A percentile compares a stretch with the other conserved stretches of the same genome.
Conservation (phyloP, 2,797 vertebrate genomes). For the Leuciscus waleckii region DNA sequence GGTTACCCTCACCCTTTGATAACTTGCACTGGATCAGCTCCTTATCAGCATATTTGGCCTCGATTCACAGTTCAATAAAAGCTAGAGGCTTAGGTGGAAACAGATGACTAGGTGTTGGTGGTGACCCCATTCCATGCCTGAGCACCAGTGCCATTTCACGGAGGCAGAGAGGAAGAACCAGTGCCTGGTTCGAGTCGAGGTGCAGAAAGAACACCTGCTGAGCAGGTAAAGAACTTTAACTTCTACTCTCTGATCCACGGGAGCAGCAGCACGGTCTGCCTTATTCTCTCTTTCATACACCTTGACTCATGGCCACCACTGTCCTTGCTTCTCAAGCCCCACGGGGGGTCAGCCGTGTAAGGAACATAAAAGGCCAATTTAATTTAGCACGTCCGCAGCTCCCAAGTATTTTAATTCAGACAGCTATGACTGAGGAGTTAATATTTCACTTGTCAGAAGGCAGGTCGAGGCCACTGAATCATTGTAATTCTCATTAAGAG, state of each 20-base stretch:
- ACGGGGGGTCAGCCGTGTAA: constrained; percentile 99
- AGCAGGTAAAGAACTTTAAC: constrained; percentile 46
- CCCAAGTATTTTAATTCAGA: constrained; percentile 99
- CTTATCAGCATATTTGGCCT: constrained; percentile 23
- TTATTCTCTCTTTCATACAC: constrained; percentile 64
- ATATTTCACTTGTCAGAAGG: constrained; percentile 99
- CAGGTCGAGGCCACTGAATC: constrained; percentile 99
- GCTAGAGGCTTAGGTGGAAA: background rate
- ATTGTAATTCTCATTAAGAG: constrained; percentile 99
- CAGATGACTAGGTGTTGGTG: background rate
- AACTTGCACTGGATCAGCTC: constrained; percentile 38
- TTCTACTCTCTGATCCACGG: constrained; percentile 21
- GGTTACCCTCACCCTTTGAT: constrained; percentile 28
- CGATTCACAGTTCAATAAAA: background rate
- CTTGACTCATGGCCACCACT: constrained; percentile 65
- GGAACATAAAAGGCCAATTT: constrained; percentile 99
- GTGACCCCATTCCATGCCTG: background rate
- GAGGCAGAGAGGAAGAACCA: background rate
- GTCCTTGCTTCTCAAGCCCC: constrained; percentile 87
- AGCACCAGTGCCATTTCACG: background rate
- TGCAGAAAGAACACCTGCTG: constrained; percentile 39
- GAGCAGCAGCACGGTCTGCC: background rate
- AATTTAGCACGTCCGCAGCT: constrained; percentile 99
- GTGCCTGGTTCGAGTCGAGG: background rate
- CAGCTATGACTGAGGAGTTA: constrained; percentile 99